Percentiles rank a stretch among this genome's conserved stretches.
Evolutionary conservation across 2,888 invertebrate genomes (phyloP).

Genomic region (Drosophila kambysellisi): DNA sequence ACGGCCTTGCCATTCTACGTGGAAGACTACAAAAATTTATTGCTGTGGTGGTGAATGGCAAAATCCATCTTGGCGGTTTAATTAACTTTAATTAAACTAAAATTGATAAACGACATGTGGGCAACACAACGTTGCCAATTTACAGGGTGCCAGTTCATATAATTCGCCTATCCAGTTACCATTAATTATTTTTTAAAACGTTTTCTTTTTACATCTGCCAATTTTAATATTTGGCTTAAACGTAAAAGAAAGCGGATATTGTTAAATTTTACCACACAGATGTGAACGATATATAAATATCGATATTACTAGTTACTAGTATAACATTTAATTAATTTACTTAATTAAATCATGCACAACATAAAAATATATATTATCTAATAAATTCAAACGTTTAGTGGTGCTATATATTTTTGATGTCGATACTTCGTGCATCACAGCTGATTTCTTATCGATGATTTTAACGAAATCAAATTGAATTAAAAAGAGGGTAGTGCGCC

Average conservation of each 20-base stretch:
- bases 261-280: not conserved
- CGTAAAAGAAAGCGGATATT: not conserved
- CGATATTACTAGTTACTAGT: not conserved
- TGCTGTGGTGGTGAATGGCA: conserved; percentile 22
- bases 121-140: not conserved
- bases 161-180: not conserved
- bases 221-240: not conserved
- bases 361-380: not conserved
- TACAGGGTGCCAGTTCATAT: not conserved
- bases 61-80: conserved; percentile 1
- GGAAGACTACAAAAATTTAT: not conserved
- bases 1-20: not conserved
- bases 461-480: not conserved
- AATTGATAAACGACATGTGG: not conserved
- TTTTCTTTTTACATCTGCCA: not conserved
- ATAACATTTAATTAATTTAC: not conserved
- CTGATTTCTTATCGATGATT: conserved; percentile 29
- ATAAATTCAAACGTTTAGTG: not conserved
- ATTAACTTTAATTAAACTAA: conserved; percentile 7
- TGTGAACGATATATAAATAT: not conserved
- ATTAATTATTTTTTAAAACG: not conserved
- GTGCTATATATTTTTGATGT: not conserved
- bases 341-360: not conserved
- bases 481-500: conserved; percentile 11
- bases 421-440: conserved; percentile 4